Evolutionary conservation across 2,888 invertebrate genomes (phyloP).

Genomic region (Cheilosia scutellata): DNA sequence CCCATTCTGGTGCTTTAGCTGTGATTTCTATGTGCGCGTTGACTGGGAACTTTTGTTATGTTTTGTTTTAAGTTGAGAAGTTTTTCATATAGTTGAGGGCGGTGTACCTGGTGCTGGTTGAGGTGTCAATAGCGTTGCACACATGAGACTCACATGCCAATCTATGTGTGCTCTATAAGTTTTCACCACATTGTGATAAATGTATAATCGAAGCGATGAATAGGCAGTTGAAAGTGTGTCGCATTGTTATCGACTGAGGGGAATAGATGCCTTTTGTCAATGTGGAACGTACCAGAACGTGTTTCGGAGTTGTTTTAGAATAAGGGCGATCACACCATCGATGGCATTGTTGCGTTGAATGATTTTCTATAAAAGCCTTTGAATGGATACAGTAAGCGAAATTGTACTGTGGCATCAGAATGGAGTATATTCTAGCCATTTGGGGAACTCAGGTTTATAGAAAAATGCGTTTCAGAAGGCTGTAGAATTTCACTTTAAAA

Average conservation of each 20-base stretch:
- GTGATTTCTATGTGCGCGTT: slow-evolving; percentile 3
- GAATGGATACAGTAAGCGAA: slow-evolving; percentile 2
- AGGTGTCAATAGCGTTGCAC: slow-evolving; percentile 25
- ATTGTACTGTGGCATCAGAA: too few relatives aligned
- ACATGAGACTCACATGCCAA: slow-evolving; percentile 21
- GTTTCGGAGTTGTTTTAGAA: slow-evolving; percentile 28
- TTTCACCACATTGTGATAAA: slow-evolving; percentile 60
- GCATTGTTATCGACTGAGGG: slow-evolving; percentile 52
- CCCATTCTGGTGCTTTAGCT: slow-evolving; percentile 18
- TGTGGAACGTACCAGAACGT: slow-evolving; percentile 67
- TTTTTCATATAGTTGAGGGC: neutral
- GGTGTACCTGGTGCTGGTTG: neutral
- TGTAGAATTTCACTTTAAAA: too few relatives aligned
- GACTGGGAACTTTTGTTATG: neutral
- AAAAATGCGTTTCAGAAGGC: neutral
- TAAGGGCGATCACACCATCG: slow-evolving; percentile 57
- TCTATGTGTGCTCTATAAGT: slow-evolving; percentile 12
- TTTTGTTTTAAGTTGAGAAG: neutral
- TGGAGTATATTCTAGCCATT: neutral
- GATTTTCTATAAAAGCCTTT: slow-evolving; percentile 37
- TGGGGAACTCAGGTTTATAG: neutral
- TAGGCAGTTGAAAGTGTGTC: slow-evolving; percentile 54
- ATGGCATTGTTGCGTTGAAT: slow-evolving; percentile 50
- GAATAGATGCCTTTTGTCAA: slow-evolving; percentile 48
- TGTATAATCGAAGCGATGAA: slow-evolving; percentile 49